Percentiles rank a stretch among this genome's conserved stretches.
These are phyloP conservation scores for Zhuqinia jingwanae DNA, from an alignment of 2,888 invertebrate species.

Conservation along the genomic window DNA sequence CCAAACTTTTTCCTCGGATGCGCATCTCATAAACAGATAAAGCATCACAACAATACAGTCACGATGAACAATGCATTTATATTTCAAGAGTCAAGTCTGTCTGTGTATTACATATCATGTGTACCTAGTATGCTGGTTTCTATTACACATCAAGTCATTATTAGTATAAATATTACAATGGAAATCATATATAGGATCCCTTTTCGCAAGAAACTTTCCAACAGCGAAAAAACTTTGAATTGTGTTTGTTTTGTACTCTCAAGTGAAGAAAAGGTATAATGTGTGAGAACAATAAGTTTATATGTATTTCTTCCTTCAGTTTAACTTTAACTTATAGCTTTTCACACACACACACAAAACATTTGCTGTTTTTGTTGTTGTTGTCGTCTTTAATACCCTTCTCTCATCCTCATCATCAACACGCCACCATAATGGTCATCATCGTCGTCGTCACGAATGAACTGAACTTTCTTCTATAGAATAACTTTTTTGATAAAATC, in stretches of 20 bases:
- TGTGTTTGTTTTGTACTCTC: background rate
- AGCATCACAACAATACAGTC: background rate
- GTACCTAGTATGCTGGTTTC: too few relatives aligned
- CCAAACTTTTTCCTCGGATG: constrained; percentile 27
- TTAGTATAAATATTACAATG: constrained; percentile 21
- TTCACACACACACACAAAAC: too few relatives aligned
- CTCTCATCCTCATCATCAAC: constrained; percentile 20
- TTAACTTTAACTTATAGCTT: too few relatives aligned
- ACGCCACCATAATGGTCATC: constrained; percentile 25
- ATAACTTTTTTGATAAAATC: constrained; percentile 30
- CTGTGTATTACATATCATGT: background rate
- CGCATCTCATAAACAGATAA: constrained; percentile 42
- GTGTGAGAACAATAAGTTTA: constrained; percentile 24
- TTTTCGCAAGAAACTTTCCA: constrained; percentile 17
- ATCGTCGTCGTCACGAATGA: constrained; percentile 14
- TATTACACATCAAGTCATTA: background rate
- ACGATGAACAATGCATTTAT: constrained; percentile 21
- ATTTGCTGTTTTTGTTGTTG: constrained; percentile 13
- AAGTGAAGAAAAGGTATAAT: constrained; percentile 12
- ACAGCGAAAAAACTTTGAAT: constrained; percentile 9
- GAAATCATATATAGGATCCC: background rate
- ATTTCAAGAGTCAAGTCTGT: constrained; percentile 9
- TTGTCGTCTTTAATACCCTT: background rate
- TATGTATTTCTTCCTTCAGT: too few relatives aligned
- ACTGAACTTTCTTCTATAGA: constrained; percentile 43